Percentiles rank a stretch among this genome's conserved stretches.
These are phyloP conservation scores for Doryteuthis pealeii DNA, from an alignment of 1,140 invertebrate species.

Conservation along the genomic window DNA sequence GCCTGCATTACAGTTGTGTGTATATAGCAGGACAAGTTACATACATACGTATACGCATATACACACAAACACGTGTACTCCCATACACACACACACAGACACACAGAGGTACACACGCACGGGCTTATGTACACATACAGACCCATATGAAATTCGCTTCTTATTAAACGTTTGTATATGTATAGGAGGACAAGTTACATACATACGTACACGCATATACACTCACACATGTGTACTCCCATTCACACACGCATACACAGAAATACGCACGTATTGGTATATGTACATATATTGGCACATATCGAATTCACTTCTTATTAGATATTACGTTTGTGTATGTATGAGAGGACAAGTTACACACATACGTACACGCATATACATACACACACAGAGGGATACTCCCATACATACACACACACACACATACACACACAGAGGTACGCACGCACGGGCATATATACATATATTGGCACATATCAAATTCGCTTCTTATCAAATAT, in stretches of 20 bases:
- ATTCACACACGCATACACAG: neutral
- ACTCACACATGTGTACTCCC: neutral
- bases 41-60: neutral
- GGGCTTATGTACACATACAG: neutral
- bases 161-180: too few relatives aligned
- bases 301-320: slow-evolving; percentile 2
- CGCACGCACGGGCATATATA: neutral
- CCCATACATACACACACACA: neutral
- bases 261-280: neutral
- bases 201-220: neutral
- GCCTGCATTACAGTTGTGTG: too few relatives aligned
- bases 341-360: too few relatives aligned
- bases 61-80: neutral
- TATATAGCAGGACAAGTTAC: neutral
- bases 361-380: neutral
- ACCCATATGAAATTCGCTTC: too few relatives aligned
- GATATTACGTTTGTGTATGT: neutral
- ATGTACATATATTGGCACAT: neutral
- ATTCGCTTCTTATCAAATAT: slow-evolving; percentile 12
- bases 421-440: neutral
- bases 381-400: neutral
- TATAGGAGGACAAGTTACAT: too few relatives aligned
- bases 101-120: slow-evolving; percentile 6
- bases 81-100: slow-evolving; percentile 1
- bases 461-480: neutral